Evolutionary conservation across 2,797 vertebrate species (phyloP).

Genomic region (Bradypus variegatus): DNA sequence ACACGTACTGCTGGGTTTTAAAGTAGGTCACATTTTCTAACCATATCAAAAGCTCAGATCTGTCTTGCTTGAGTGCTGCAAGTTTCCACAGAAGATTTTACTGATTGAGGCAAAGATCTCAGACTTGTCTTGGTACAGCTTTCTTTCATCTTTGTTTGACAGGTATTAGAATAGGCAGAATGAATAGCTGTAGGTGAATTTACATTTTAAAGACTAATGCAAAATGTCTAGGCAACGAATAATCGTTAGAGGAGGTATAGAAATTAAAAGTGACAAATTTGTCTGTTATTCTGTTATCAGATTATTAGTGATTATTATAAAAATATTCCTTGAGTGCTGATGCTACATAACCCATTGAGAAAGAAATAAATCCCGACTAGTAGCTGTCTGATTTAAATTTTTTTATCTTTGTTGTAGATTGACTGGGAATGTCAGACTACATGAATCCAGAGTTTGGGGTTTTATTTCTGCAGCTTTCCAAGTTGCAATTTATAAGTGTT

Average conservation of each 20-base stretch:
- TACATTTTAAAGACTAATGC: conserved; percentile 60
- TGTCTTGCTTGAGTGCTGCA: conserved; percentile 68
- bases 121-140: conserved; percentile 42
- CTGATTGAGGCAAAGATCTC: conserved; percentile 54
- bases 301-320: conserved; percentile 38
- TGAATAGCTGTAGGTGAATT: conserved; percentile 57
- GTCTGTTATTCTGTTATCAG: conserved; percentile 48
- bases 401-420: conserved; percentile 5
- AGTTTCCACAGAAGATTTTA: conserved; percentile 66
- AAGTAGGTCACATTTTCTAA: conserved; percentile 78
- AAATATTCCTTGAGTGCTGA: conserved; percentile 14
- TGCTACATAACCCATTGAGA: neutral
- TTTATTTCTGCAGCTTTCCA: conserved; percentile 27
- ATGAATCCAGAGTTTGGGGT: conserved; percentile 4
- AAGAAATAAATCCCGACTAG: conserved; percentile 19
- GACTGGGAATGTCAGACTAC: neutral
- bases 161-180: conserved; percentile 51
- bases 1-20: conserved; percentile 66
- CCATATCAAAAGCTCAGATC: conserved; percentile 64
- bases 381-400: conserved; percentile 26
- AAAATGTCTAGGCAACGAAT: conserved; percentile 25
- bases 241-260: conserved; percentile 25
- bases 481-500: conserved; percentile 28
- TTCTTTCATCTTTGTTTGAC: conserved; percentile 64
- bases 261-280: conserved; percentile 56